These are phyloP conservation scores for Psammodynastes pulverulentus DNA, from an alignment of 2,113 vertebrate species.

Conservation along the genomic window DNA sequence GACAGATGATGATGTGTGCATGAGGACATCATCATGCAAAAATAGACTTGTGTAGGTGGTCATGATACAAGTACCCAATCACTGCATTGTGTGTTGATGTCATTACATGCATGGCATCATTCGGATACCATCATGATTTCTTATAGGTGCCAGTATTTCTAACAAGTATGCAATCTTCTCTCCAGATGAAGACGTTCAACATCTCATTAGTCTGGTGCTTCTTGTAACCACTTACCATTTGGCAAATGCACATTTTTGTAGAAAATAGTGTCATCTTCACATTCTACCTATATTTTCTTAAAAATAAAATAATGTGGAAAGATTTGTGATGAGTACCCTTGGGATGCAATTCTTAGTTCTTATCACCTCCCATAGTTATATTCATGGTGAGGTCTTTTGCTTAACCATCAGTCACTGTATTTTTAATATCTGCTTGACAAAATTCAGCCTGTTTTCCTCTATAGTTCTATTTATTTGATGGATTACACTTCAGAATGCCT, in stretches of 20 bases:
- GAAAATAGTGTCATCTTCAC: not conserved
- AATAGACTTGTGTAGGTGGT: not conserved
- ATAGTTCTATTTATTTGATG: not conserved
- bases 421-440: not conserved
- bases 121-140: not conserved
- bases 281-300: not conserved
- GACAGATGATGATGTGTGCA: not conserved
- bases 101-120: not conserved
- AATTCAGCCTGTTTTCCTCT: not conserved
- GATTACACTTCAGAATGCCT: not conserved
- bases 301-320: not conserved
- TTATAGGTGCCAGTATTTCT: not conserved
- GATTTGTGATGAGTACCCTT: rapidly evolving
- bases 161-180: not conserved
- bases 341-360: not conserved
- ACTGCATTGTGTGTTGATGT: not conserved
- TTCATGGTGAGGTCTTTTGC: not conserved
- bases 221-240: not conserved
- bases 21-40: not conserved
- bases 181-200: not conserved
- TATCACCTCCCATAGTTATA: not conserved
- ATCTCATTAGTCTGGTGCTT: not conserved
- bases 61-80: not conserved
- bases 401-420: not conserved
- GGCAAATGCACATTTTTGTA: not conserved